Percentiles rank a stretch among this genome's conserved stretches.
These are phyloP conservation scores for Sander vitreus DNA, from an alignment of 2,113 vertebrate genomes.

Conservation along the genomic window DNA sequence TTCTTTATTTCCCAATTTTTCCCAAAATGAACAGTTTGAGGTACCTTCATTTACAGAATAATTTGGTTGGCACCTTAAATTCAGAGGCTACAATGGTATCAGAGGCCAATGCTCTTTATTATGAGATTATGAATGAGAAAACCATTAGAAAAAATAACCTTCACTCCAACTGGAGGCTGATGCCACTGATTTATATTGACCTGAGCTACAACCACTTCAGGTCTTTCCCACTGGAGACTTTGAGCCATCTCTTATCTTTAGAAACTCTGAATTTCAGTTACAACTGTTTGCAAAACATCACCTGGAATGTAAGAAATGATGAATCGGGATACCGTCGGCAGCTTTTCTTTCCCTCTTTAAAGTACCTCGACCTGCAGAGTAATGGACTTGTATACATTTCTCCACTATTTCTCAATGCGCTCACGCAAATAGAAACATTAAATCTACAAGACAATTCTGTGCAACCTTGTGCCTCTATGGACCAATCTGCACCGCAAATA, in stretches of 20 bases:
- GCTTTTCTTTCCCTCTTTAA: constrained; percentile 71
- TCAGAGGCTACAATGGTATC: constrained; percentile 58
- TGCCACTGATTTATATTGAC: constrained; percentile 80
- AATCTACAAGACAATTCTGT: constrained; percentile 83
- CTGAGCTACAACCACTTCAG: constrained; percentile 86
- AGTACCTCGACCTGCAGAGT: constrained; percentile 77
- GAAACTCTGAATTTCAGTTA: constrained; percentile 80
- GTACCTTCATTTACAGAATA: constrained; percentile 87
- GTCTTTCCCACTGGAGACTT: constrained; percentile 79
- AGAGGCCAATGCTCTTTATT: constrained; percentile 68
- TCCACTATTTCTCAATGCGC: constrained; percentile 75
- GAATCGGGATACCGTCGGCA: constrained; percentile 24
- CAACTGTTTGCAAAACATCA: constrained; percentile 85
- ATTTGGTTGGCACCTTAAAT: constrained; percentile 76
- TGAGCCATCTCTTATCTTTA: constrained; percentile 80
- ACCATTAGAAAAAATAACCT: constrained; percentile 56
- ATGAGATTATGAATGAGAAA: constrained; percentile 63
- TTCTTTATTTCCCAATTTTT: constrained; percentile 84
- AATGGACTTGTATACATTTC: constrained; percentile 80
- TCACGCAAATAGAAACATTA: constrained; percentile 80
- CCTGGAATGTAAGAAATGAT: constrained; percentile 56
- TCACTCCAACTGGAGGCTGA: constrained; percentile 59
- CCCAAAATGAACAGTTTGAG: constrained; percentile 72
- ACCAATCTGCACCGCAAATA: background rate
- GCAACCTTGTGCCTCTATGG: constrained; percentile 69